A percentile compares a stretch with the other conserved stretches of the same genome.
Conservation (phyloP, 92 coral and sea anemone genomes). For the Palythoa caribaeorum region DNA sequence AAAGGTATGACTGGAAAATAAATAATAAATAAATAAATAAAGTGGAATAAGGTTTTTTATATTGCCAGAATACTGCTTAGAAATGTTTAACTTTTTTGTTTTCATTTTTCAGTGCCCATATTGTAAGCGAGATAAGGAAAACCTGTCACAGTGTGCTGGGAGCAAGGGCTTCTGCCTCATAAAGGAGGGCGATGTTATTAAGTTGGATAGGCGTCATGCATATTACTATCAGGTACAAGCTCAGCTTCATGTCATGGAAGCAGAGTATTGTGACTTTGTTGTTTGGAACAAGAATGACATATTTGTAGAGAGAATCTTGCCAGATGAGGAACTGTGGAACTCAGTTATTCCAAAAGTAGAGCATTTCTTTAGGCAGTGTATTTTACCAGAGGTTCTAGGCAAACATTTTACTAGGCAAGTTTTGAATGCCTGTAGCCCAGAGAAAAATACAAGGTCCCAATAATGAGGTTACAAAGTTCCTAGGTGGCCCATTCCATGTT, state of each 20-base stretch:
- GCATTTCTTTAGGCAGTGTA: slow-evolving; percentile 47
- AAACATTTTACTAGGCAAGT: slow-evolving; percentile 45
- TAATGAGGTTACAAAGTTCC: background rate
- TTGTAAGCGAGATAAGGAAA: slow-evolving; percentile 53
- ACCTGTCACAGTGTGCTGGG: slow-evolving; percentile 50
- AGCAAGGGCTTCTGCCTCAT: slow-evolving; percentile 34
- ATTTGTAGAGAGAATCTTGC: slow-evolving; percentile 35
- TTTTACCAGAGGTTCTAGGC: slow-evolving; percentile 53
- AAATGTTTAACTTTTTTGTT: slow-evolving; percentile 10
- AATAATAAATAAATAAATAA: slow-evolving; percentile 21
- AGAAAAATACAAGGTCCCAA: background rate
- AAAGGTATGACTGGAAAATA: slow-evolving; percentile 38
- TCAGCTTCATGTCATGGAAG: slow-evolving; percentile 44
- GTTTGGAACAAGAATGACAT: slow-evolving; percentile 58
- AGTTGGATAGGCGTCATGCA: background rate
- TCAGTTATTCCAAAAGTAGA: slow-evolving; percentile 50
- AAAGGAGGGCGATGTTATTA: slow-evolving; percentile 5
- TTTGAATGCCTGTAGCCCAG: slow-evolving; percentile 2
- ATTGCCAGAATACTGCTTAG: background rate
- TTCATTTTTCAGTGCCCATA: slow-evolving; percentile 54
- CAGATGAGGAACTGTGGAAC: slow-evolving; percentile 39
- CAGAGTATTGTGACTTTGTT: slow-evolving; percentile 55
- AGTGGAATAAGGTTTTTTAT: background rate
- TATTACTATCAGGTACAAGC: slow-evolving; percentile 44
- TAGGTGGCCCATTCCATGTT: slow-evolving; percentile 1